Evolutionary conservation across 2,113 vertebrate genomes (phyloP), one percentile per base, ranked within the genome.

Genomic region (Henicopernis longicauda): DNA sequence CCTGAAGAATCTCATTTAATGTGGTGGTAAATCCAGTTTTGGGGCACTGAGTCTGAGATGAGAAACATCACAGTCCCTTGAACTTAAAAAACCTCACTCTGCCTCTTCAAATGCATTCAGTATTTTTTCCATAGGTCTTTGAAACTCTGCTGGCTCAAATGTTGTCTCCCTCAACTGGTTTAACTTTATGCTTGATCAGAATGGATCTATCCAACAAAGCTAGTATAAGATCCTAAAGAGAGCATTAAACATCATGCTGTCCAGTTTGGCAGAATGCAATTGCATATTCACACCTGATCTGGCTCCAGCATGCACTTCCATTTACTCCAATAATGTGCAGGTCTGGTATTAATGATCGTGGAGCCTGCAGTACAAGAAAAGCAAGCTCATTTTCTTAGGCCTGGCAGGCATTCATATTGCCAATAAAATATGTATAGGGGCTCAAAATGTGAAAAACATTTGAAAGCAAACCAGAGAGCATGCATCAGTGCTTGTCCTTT

Each of bases 301-400:
- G 54, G 16, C 40, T 91, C 36, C 42, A 65, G 0, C 16, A 16
- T 78, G 49, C 42, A 15, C 61, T 91, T 93, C 32, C 40, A 42
- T 89, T 93, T 85, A 67, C 18, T 93, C 27, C 44, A 57, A 40
- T 61, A 93, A 85, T 32, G 40, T 2, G 2, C 66, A 84, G 54
- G 32, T 69, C 52, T 89, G 65, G 12, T 71, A 63, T 72, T 89
- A 74, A 81, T 31, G 52, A 40, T 94, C n/a, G 42, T 21, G 45
- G 36, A 90, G 93, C 49, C 50, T 1, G 7, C 36, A 54, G 19
- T 70, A 70, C 93, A 69, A 73, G 92, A 94, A 95, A 91, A 90
- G 88, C 93, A 70, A 73, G 78, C 22, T 93, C 15, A n/a, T 94
- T 87, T 95, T 84, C 81, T 22, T 74, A 93, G 91, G 38, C 47